These are phyloP conservation scores for Linnaemya tessellans DNA, from an alignment of 2,888 invertebrate genomes.

Conservation along the genomic window DNA sequence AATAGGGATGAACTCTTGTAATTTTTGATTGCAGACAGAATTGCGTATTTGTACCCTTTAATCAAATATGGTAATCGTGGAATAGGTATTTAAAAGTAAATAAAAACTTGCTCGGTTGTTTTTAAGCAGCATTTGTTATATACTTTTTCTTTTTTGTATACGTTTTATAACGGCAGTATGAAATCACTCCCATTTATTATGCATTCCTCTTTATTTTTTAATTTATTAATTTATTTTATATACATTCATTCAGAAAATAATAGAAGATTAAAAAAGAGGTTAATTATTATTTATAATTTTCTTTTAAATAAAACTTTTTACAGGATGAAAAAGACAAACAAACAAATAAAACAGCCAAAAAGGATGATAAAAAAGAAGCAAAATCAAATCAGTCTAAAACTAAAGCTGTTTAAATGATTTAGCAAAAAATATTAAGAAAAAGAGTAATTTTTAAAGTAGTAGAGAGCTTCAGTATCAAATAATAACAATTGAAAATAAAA, in stretches of 20 bases:
- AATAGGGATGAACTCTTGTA: too few relatives aligned
- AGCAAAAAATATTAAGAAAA: constrained; percentile 24
- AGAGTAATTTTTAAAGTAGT: constrained; percentile 54
- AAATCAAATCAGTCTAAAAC: constrained; percentile 72
- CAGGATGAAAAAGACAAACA: constrained; percentile 83
- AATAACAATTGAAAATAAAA: constrained; percentile 44
- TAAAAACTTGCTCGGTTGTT: too few relatives aligned
- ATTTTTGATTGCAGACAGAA: too few relatives aligned
- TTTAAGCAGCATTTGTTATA: too few relatives aligned
- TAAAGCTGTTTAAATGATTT: constrained; percentile 57
- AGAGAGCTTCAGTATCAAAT: constrained; percentile 70
- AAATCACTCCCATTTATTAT: too few relatives aligned
- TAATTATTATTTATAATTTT: constrained; percentile 64
- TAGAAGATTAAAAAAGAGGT: neutral
- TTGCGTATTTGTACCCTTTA: too few relatives aligned
- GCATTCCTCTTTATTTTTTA: neutral
- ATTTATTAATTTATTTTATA: neutral
- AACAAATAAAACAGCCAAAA: constrained; percentile 80
- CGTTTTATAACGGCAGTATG: too few relatives aligned
- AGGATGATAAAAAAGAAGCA: constrained; percentile 79
- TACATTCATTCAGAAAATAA: neutral
- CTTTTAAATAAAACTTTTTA: constrained; percentile 77
- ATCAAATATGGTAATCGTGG: too few relatives aligned
- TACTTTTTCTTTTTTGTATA: too few relatives aligned
- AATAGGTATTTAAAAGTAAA: too few relatives aligned